phyloP scores from a whole-genome alignment of 2,888 invertebrate species.

The Eupeodes luniger region DNA sequence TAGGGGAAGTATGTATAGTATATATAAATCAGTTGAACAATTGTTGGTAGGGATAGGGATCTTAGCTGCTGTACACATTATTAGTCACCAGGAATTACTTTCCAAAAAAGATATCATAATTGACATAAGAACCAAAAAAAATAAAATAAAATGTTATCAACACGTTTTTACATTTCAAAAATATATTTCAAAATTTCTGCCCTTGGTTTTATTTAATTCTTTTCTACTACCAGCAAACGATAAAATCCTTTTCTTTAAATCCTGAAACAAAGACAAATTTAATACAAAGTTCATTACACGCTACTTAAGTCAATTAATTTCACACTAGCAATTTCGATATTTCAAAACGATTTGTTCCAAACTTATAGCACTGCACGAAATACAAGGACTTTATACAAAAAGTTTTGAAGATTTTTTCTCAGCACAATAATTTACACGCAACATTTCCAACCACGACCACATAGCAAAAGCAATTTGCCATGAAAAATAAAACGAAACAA shows the following conservation, averaged over 20 bases:
- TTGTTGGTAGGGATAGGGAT: no score
- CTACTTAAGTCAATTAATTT: constrained; percentile 11
- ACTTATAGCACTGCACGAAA: background rate
- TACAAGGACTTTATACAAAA: constrained; percentile 1
- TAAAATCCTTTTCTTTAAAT: background rate
- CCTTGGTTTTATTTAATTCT: background rate
- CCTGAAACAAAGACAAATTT: background rate
- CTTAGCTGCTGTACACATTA: no score
- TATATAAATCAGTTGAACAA: no score
- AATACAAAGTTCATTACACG: constrained; percentile 1
- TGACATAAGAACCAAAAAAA: no score
- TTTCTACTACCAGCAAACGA: background rate
- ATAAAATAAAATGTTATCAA: background rate
- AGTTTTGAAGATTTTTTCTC: background rate
- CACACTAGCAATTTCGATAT: constrained; percentile 3
- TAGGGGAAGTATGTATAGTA: no score
- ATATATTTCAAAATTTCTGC: background rate
- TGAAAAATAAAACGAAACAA: constrained; percentile 1
- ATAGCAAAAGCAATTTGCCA: constrained; percentile 19
- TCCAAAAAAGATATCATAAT: no score
- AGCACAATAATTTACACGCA: constrained; percentile 34
- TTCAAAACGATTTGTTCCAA: constrained; percentile 12
- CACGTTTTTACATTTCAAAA: background rate
- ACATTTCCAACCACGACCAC: constrained; percentile 14
- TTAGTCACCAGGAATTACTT: no score